These are phyloP conservation scores for Caenorhabditis sp. DNA, from an alignment of 2,888 invertebrate genomes.

Conservation along the genomic window DNA sequence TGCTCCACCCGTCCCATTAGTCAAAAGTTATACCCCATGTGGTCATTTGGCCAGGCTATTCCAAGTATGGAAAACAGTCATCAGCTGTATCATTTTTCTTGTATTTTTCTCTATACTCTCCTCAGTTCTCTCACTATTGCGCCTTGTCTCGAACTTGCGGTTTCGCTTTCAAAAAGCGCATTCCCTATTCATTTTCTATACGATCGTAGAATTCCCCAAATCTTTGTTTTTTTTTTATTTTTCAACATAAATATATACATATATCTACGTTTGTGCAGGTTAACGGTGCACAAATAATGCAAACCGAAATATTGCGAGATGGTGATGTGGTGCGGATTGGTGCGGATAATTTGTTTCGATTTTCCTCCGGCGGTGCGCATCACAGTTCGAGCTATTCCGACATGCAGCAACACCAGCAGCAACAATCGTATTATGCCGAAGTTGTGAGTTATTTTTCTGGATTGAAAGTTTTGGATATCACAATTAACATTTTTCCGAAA, in stretches of 20 bases:
- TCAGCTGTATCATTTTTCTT: background rate
- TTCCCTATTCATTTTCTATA: background rate
- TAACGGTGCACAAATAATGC: slow-evolving; percentile 88
- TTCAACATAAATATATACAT: no score
- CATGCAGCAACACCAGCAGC: background rate
- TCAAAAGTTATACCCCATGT: no score
- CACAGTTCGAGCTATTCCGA: background rate
- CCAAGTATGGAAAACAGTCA: no score
- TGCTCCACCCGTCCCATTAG: no score
- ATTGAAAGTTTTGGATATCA: no score
- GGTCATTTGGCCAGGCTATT: no score
- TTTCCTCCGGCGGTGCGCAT: slow-evolving; percentile 50
- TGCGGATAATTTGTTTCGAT: slow-evolving; percentile 74
- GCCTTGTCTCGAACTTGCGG: background rate
- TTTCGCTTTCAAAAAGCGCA: slow-evolving; percentile 1
- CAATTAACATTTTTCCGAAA: no score
- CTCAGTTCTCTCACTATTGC: background rate
- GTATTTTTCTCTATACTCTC: background rate
- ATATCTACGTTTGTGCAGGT: slow-evolving; percentile 74
- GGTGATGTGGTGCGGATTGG: slow-evolving; percentile 70
- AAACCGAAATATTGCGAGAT: slow-evolving; percentile 85
- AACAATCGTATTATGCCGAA: slow-evolving; percentile 16
- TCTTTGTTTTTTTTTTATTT: background rate
- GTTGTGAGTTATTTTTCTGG: slow-evolving; percentile 15
- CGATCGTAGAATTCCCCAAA: background rate